Evolutionary conservation across 2,797 vertebrate species (phyloP).

Genomic region (Gallinago solitaria): DNA sequence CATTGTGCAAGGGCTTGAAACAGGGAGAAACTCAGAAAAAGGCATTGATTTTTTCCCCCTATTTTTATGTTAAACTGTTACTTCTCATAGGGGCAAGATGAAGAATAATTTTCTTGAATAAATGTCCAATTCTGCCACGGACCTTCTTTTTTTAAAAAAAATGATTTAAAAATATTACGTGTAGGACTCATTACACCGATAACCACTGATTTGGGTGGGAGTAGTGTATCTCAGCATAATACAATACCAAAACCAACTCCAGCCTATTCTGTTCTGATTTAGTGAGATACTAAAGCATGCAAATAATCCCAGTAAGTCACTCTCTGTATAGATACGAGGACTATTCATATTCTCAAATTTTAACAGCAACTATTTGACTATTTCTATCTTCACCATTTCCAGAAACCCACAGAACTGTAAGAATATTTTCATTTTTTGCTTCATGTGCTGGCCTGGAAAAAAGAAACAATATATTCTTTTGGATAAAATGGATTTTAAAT

Average conservation of each 20-base stretch:
- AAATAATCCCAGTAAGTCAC: neutral
- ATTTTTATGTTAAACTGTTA: neutral
- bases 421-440: neutral
- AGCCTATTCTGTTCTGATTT: neutral
- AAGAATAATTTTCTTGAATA: neutral
- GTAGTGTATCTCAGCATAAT: neutral
- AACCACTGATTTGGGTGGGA: too few species aligned
- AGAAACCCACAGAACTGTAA: neutral
- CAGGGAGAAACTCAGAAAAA: neutral
- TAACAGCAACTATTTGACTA: neutral
- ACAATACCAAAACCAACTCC: neutral
- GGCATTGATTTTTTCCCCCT: neutral
- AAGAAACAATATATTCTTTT: neutral
- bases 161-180: neutral
- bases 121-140: neutral
- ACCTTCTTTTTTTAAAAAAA: neutral
- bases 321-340: neutral
- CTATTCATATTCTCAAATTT: neutral
- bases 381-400: neutral
- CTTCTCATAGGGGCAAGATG: neutral
- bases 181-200: neutral
- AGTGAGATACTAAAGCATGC: neutral
- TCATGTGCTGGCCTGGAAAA: neutral
- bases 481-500: neutral
- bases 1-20: neutral